Conservation (phyloP, 2,888 invertebrate genomes). For the Gymnoscelis rufifasciata region DNA sequence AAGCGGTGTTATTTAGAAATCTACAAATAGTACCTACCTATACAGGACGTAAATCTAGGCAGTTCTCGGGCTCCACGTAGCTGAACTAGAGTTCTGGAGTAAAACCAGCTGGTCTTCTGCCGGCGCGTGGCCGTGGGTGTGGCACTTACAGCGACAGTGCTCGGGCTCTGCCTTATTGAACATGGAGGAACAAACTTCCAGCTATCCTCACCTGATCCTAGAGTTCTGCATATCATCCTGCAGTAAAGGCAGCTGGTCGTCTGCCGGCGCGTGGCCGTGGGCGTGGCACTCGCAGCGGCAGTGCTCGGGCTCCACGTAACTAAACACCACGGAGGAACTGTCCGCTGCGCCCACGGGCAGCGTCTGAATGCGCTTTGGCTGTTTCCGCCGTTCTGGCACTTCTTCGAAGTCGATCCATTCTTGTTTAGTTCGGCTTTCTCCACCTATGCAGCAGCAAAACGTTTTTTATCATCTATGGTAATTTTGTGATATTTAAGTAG, state of each 20-base stretch:
- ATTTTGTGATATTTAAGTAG: too few relatives aligned
- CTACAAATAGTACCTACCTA: too few relatives aligned
- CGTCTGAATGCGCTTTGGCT: conserved; percentile 90
- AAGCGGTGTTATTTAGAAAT: too few relatives aligned
- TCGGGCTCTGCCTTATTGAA: too few relatives aligned
- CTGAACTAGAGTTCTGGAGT: too few relatives aligned
- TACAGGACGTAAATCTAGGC: too few relatives aligned
- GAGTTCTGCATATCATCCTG: conserved; percentile 32
- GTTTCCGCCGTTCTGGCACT: conserved; percentile 89
- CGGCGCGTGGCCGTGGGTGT: conserved; percentile 70
- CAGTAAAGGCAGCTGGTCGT: conserved; percentile 52
- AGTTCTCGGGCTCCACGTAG: too few relatives aligned
- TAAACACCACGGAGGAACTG: conserved; percentile 74
- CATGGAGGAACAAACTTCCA: too few relatives aligned
- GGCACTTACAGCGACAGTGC: conserved; percentile 94
- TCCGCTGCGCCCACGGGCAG: conserved; percentile 80
- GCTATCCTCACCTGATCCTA: conserved; percentile 17
- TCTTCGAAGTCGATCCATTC: conserved; percentile 94
- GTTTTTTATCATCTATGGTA: too few relatives aligned
- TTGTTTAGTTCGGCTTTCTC: conserved; percentile 45
- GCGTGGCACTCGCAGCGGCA: conserved; percentile 93
- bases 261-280: conserved; percentile 41
- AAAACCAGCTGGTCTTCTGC: conserved; percentile 52
- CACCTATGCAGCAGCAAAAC: conserved; percentile 8
- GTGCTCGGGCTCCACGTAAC: conserved; percentile 92